A percentile compares a stretch with the other conserved stretches of the same genome.
Conservation (phyloP, 2,797 vertebrate species). For the Pangasius mekongensis region DNA sequence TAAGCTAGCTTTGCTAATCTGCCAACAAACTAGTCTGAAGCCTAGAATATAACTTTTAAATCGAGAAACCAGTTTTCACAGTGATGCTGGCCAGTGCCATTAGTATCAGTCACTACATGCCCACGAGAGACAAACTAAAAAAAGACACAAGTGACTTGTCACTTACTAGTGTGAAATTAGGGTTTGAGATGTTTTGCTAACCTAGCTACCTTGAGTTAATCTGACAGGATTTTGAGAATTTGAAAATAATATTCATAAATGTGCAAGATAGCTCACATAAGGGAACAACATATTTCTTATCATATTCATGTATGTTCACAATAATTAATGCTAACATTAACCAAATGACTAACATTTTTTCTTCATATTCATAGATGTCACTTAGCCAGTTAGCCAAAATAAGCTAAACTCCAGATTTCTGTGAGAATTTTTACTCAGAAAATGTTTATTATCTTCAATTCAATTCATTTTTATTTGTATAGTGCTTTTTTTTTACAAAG, state of each 20-base stretch:
- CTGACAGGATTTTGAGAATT: not conserved
- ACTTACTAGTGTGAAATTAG: not conserved
- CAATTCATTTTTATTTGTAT: no score
- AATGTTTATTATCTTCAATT: not conserved
- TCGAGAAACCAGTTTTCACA: not conserved
- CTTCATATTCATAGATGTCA: not conserved
- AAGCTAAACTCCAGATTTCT: not conserved
- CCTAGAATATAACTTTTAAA: not conserved
- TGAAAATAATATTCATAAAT: not conserved
- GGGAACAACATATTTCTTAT: not conserved
- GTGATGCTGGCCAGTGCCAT: not conserved
- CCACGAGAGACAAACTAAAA: not conserved
- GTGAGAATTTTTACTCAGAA: not conserved
- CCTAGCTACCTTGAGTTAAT: not conserved
- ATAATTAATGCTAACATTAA: not conserved
- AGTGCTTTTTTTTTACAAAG: no score
- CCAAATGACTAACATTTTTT: not conserved
- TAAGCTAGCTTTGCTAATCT: not conserved
- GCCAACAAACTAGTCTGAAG: not conserved
- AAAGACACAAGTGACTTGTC: not conserved
- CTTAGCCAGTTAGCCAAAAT: not conserved
- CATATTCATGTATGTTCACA: not conserved
- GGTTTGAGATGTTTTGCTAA: not conserved
- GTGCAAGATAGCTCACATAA: not conserved
- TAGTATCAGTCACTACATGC: not conserved